Percentiles rank a stretch among this genome's conserved stretches.
Conservation (phyloP, 2,113 vertebrate genomes). For the Vireo altiloquus region DNA sequence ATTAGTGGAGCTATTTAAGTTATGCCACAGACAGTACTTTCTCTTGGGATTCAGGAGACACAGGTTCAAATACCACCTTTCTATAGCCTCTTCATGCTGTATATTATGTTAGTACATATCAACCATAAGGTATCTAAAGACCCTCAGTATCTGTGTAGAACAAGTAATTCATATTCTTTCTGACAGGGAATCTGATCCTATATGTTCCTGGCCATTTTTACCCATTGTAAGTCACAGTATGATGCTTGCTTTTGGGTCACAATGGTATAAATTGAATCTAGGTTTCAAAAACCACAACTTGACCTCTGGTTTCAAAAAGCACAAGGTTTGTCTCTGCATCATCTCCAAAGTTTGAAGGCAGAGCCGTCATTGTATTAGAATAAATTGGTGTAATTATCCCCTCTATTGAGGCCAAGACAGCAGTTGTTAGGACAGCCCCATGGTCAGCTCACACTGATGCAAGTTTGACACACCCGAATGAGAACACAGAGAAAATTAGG, state of each 20-base stretch:
- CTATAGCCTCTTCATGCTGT: not conserved
- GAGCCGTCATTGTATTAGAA: not conserved
- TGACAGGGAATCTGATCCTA: not conserved
- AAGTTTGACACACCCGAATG: not conserved
- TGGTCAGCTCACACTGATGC: not conserved
- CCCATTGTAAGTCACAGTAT: not conserved
- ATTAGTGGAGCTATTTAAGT: not conserved
- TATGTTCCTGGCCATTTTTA: not conserved
- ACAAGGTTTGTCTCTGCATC: not conserved
- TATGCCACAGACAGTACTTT: not conserved
- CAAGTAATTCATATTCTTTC: not conserved
- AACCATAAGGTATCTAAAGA: not conserved
- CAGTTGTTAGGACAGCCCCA: not conserved
- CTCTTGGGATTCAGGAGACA: not conserved
- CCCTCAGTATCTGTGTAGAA: not conserved
- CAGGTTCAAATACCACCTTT: not conserved
- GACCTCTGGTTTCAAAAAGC: constrained; percentile 1
- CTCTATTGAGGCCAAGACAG: not conserved
- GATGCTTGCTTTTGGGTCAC: not conserved
- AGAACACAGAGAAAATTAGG: not conserved
- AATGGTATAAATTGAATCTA: not conserved
- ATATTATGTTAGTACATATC: not conserved
- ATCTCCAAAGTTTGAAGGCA: not conserved
- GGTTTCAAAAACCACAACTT: not conserved
- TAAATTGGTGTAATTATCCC: constrained; percentile 4